phyloP scores from a whole-genome alignment of 2,888 invertebrate species.

The Drosophila lacicola region DNA sequence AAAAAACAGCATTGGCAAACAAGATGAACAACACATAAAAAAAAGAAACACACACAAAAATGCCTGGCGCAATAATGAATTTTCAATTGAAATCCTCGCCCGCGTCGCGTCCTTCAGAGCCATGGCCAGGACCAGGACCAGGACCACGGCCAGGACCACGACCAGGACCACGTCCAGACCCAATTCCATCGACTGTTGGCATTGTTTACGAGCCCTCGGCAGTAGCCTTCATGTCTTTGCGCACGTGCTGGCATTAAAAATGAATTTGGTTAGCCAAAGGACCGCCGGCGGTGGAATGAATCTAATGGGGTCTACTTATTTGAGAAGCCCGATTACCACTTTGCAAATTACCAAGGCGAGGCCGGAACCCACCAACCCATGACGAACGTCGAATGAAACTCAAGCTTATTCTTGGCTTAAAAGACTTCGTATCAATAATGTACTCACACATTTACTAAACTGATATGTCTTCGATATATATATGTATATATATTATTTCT shows the following conservation, averaged over 20 bases:
- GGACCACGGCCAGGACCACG: conserved; percentile 11
- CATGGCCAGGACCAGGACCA: conserved; percentile 6
- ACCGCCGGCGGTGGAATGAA: conserved; percentile 31
- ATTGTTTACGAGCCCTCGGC: conserved; percentile 66
- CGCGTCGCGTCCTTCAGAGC: conserved; percentile 15
- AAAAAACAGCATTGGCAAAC: conserved; percentile 43
- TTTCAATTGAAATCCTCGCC: conserved; percentile 45
- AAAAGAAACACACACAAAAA: conserved; percentile 21
- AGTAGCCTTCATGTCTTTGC: conserved; percentile 58
- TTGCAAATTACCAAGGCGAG: conserved; percentile 46
- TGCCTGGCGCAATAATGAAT: conserved; percentile 49
- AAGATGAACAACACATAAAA: conserved; percentile 33
- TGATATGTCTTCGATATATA: no score
- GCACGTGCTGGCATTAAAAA: conserved; percentile 71
- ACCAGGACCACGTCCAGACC: conserved; percentile 6
- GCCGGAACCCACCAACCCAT: not conserved
- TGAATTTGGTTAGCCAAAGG: conserved; percentile 58
- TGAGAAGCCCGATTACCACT: conserved; percentile 43
- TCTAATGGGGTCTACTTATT: conserved; percentile 43
- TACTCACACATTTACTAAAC: no score
- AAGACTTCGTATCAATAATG: not conserved
- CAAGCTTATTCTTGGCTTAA: not conserved
- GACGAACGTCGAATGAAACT: not conserved
- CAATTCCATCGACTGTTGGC: conserved; percentile 51
- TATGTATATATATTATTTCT: no score